A percentile compares a stretch with the other conserved stretches of the same genome.
Conservation (phyloP, 92 coral and sea anemone genomes). For the Umimayanthus chanpuru region DNA sequence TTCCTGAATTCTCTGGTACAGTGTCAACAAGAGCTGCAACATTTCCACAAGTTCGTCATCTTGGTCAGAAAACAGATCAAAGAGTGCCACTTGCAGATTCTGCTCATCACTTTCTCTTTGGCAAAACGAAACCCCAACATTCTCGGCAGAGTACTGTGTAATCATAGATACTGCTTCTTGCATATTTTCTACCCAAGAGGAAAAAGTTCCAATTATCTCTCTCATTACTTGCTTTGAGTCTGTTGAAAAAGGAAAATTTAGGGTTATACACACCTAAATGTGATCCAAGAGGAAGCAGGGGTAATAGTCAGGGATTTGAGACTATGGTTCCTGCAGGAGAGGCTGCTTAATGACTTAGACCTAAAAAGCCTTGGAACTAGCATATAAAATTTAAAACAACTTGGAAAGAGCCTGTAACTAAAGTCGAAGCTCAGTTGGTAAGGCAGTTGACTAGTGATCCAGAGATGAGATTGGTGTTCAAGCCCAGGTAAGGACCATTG, state of each 20-base stretch:
- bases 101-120: neutral
- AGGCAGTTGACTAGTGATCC: no score
- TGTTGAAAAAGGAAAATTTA: neutral
- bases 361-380: no score
- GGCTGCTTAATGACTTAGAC: no score
- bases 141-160: neutral
- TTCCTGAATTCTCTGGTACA: conserved; percentile 43
- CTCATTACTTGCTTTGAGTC: neutral
- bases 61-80: conserved; percentile 82
- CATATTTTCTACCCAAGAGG: neutral
- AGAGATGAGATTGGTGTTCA: no score
- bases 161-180: neutral
- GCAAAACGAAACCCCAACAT: neutral
- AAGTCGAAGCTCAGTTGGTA: no score
- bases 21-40: conserved; percentile 64
- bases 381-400: no score
- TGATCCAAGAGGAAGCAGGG: no score
- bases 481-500: no score
- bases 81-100: conserved; percentile 33
- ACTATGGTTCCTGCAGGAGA: no score
- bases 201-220: neutral
- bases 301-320: no score
- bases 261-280: neutral
- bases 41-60: conserved; percentile 86
- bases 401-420: no score